Evolutionary conservation across 2,888 invertebrate genomes (phyloP).

Genomic region (Oligia latruncula): DNA sequence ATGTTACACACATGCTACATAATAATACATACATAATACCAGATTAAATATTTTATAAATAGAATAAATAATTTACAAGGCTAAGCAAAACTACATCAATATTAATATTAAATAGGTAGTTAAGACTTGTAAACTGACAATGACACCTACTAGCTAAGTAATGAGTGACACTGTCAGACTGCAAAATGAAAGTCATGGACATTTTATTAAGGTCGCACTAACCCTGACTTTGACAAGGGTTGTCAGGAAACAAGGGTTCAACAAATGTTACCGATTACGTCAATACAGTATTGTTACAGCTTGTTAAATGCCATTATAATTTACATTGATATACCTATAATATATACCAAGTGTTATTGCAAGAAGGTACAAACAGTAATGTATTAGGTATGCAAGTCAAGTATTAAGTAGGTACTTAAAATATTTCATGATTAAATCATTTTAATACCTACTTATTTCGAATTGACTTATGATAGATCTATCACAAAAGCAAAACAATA

Average conservation of each 20-base stretch:
- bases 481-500: conserved; percentile 6
- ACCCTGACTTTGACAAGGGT: conserved; percentile 37
- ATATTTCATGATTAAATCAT: background rate
- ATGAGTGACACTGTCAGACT: conserved; percentile 1
- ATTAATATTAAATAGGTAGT: background rate
- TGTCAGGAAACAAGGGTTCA: conserved; percentile 26
- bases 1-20: background rate
- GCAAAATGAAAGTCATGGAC: conserved; percentile 45
- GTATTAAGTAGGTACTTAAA: background rate
- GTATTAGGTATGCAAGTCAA: background rate
- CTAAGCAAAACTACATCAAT: background rate
- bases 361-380: background rate
- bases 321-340: background rate
- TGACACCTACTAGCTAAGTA: conserved; percentile 11
- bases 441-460: background rate
- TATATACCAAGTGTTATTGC: background rate
- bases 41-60: conserved; percentile 18
- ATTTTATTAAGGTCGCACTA: conserved; percentile 14
- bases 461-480: conserved; percentile 8
- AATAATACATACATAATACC: background rate
- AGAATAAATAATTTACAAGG: conserved; percentile 30
- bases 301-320: background rate
- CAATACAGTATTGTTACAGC: background rate
- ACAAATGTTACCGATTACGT: conserved; percentile 22
- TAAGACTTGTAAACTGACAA: conserved; percentile 7